Base-by-base conservation (phyloP, 1,140 invertebrate species). In the Dermatophagoides farinae region DNA sequence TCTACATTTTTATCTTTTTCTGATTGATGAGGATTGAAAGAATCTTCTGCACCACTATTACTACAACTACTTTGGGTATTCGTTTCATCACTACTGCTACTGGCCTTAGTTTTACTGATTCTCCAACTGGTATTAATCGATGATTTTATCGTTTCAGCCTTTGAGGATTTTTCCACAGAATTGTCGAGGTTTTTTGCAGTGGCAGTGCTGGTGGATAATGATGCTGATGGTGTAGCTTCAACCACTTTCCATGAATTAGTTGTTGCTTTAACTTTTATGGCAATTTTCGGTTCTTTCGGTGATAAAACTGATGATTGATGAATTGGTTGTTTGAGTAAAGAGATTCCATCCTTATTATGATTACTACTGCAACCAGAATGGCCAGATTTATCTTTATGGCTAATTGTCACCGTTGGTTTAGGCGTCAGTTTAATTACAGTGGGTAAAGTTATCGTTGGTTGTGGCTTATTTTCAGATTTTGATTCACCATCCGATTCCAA, bases 241-340 rank as follows among this genome's bases (percentile, higher is more conserved):
- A 61, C 51, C 9, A 73, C 68, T 14, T 67, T 64, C 72, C 72
- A 74, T 9, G 62, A 62, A 18, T 65, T 64, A 10, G 67, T 68
- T 11, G 69, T 64, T 18, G 40, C 46, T 46, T 70, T 70, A 5
- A 70, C 62, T 61, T 71, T 67, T 6, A 47, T 38, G 5, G 25
- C 55, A n/a, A 12, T 14, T 11, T 25, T 55, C 6, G 53, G 53
- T n/a, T 55, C 31, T 20, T 55, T 31, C 5, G 53, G 1, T 55
- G 31, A 31, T 31, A 31, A 31, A 31, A 31, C 31, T 31, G 31
- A 23, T 20, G 46, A 23, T 20, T 2, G 9, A 4, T 20, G 46
- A 47, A 1, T 23, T 47, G 46, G 46, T 20, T 20, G 46, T 18
- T 47, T 23, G 1, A 47, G 18, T 8, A 23, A 23, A 47, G 46